A percentile compares a stretch with the other conserved stretches of the same genome.
Evolutionary conservation across 2,888 invertebrate genomes (phyloP).

Genomic region (Ferrisia virgata): DNA sequence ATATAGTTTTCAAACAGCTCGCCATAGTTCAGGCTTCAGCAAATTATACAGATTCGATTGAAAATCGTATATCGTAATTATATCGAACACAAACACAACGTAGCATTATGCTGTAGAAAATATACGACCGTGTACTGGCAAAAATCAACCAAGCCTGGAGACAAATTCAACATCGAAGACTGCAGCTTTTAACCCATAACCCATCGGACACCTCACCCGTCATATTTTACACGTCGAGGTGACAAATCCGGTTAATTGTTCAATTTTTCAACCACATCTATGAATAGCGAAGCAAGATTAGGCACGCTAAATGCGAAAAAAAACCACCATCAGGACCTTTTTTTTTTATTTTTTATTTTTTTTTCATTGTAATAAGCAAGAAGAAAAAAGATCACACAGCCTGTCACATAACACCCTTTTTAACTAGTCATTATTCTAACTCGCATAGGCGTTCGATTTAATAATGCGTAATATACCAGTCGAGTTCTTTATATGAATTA

Average conservation of each 20-base stretch:
- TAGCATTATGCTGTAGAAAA: too few species aligned
- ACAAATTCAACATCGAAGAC: not conserved
- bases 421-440: slow-evolving; percentile 42
- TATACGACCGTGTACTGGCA: too few species aligned
- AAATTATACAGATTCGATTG: too few species aligned
- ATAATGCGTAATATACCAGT: slow-evolving; percentile 25
- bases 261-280: slow-evolving; percentile 30
- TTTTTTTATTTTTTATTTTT: not conserved
- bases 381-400: slow-evolving; percentile 25
- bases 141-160: not conserved
- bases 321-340: not conserved
- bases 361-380: not conserved
- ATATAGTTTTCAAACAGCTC: too few species aligned
- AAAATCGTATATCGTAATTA: too few species aligned
- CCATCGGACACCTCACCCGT: not conserved
- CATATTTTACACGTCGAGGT: slow-evolving; percentile 41
- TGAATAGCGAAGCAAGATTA: slow-evolving; percentile 31
- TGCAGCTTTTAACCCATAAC: not conserved
- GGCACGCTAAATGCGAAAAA: slow-evolving; percentile 35
- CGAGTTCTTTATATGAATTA: slow-evolving; percentile 11
- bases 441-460: slow-evolving; percentile 33
- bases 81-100: too few species aligned
- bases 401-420: slow-evolving; percentile 40
- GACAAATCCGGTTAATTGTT: slow-evolving; percentile 45
- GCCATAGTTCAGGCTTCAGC: too few species aligned